These are phyloP conservation scores for Drosophila percnosoma DNA, from an alignment of 2,888 invertebrate genomes.

Conservation along the genomic window DNA sequence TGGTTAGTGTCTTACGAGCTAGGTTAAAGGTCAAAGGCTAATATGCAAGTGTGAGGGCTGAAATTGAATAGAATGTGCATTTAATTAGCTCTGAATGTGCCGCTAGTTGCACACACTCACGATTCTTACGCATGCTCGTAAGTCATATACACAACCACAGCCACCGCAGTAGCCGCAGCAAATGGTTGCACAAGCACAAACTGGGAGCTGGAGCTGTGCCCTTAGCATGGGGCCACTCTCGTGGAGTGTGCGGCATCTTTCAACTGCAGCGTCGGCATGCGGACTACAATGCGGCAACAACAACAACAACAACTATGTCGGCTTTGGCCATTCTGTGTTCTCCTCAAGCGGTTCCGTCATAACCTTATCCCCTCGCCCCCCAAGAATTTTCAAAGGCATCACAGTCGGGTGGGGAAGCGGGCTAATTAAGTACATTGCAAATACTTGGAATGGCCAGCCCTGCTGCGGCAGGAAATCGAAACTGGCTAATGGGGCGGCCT, in stretches of 20 bases:
- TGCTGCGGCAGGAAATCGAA: conserved; percentile 66
- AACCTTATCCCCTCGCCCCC: conserved; percentile 8
- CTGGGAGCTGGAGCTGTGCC: conserved; percentile 22
- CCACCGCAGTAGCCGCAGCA: conserved; percentile 37
- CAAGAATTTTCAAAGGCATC: conserved; percentile 45
- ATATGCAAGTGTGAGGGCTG: conserved; percentile 53
- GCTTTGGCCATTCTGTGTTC: conserved; percentile 24
- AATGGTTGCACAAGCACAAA: conserved; percentile 16
- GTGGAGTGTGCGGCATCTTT: conserved; percentile 75
- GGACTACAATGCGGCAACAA: conserved; percentile 58
- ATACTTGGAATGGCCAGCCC: conserved; percentile 60
- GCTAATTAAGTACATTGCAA: conserved; percentile 70
- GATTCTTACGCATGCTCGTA: conserved; percentile 31
- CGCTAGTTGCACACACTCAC: conserved; percentile 57
- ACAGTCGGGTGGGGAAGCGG: conserved; percentile 24
- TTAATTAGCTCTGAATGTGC: conserved; percentile 70
- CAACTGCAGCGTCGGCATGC: conserved; percentile 72
- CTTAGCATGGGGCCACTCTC: conserved; percentile 37
- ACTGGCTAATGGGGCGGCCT: conserved; percentile 53
- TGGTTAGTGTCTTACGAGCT: background rate
- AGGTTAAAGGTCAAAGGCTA: conserved; percentile 55
- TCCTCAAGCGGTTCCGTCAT: conserved; percentile 50
- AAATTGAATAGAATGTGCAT: conserved; percentile 59
- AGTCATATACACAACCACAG: conserved; percentile 9
- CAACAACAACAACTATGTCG: conserved; percentile 6